Base-by-base conservation (phyloP, 64 coral and sea anemone genomes). In the Dendronephthya gigantea region DNA sequence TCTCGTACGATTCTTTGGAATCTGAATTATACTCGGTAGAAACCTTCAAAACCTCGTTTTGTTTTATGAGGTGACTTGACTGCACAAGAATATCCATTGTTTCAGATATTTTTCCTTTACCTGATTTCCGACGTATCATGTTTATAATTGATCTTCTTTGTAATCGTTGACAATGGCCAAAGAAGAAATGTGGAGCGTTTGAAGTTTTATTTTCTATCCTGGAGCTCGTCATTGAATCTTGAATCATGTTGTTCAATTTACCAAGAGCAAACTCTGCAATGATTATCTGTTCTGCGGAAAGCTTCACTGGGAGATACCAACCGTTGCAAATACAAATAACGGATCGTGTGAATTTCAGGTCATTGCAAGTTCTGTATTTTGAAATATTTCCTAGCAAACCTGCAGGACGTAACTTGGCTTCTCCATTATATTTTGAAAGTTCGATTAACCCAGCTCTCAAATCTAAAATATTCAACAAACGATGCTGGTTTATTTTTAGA, bases 111-210 rank as follows among this genome's bases (percentile, higher is more conserved):
- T 11, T 19, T 27, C 50, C 38, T 59, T 47, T 38, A n/a, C 81
- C 15, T 31, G 68, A 85, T 37, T 48, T 55, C 16, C 86, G 62
- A 15, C 70, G 36, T 7, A 89, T 83, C 19, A 62, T 62, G 59
- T 88, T 89, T 8, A 33, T 41, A 52, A 92, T 49, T 35, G 68
- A 39, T 39, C 49, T 14, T 25, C 58, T 72, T n/a, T 39, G 83
- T 29, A 92, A 69, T 29, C 87, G 35, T 66, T 66, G 15, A 81
- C 91, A 92, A 10, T 87, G 81, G 19, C 87, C 41, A 82, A 85
- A 85, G 8, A 88, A 19, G 1, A 79, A 29, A 17, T 35, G 91
- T 17, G 4, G 0, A 7, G 17, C 17, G 8, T 62, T 22, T 7
- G 25, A 62, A 12, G 17, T 22, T 62, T 7, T 7, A 62, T n/a